Conservation (phyloP, 1,140 invertebrate species). For the Tribolium madens region DNA sequence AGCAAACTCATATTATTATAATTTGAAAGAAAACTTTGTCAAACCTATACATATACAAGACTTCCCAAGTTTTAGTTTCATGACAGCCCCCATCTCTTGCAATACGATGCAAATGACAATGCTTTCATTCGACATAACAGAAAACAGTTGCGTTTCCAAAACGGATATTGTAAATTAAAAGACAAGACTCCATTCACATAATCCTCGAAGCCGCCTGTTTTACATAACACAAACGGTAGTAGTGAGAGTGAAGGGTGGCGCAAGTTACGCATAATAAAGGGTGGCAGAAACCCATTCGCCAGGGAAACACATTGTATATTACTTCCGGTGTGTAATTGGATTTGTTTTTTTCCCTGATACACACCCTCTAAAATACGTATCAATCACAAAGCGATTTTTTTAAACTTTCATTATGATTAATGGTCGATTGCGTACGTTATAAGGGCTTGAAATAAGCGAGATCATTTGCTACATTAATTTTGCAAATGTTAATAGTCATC, state of each 20-base stretch:
- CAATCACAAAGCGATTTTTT: constrained; percentile 4
- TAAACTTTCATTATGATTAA: not conserved
- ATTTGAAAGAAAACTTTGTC: too few species aligned
- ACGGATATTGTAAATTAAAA: constrained; percentile 36
- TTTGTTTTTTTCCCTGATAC: not conserved
- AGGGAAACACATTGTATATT: constrained; percentile 39
- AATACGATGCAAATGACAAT: not conserved
- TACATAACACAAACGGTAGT: constrained; percentile 30
- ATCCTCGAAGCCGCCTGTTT: constrained; percentile 17
- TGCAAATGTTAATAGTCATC: not conserved
- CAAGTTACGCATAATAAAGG: constrained; percentile 33
- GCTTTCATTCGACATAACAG: not conserved
- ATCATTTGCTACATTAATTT: not conserved
- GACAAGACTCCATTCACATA: constrained; percentile 23
- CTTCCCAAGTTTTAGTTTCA: too few species aligned
- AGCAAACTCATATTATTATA: too few species aligned
- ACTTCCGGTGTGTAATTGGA: constrained; percentile 35
- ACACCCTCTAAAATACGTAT: constrained; percentile 4
- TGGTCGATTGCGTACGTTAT: not conserved
- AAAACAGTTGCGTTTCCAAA: constrained; percentile 30
- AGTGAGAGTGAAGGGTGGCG: constrained; percentile 24
- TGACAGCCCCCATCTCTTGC: not conserved
- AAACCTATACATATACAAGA: too few species aligned
- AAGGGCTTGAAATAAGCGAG: not conserved
- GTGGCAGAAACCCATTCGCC: constrained; percentile 26